A percentile compares a stretch with the other conserved stretches of the same genome.
Evolutionary conservation across 2,113 vertebrate genomes (phyloP).

Genomic region (Peromyscus californicus): DNA sequence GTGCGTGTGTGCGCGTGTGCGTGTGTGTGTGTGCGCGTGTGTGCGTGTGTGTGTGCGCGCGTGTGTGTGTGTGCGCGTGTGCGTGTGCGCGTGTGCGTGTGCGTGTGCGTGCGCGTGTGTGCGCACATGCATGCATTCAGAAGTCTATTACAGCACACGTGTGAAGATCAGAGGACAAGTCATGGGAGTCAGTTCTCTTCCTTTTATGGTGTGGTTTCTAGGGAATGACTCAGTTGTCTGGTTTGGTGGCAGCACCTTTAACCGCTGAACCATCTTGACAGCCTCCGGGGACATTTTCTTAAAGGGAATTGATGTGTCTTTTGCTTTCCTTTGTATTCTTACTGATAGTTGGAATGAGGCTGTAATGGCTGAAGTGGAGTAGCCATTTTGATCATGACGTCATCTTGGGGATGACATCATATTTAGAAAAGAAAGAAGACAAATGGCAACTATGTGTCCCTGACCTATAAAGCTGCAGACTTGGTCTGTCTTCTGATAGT

Average conservation of each 20-base stretch:
- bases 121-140: not conserved
- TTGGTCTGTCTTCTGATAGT: not conserved
- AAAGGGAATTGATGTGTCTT: not conserved
- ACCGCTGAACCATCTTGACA: not conserved
- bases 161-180: not conserved
- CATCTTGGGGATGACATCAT: not conserved
- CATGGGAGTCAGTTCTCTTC: not conserved
- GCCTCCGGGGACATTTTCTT: not conserved
- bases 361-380: slow-evolving; percentile 14
- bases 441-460: not conserved
- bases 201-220: not conserved
- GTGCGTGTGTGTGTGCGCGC: no score
- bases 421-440: slow-evolving; percentile 6
- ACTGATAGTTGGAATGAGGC: not conserved
- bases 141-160: no score
- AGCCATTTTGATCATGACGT: not conserved
- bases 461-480: not conserved
- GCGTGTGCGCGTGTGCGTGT: rapidly evolving
- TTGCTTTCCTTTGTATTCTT: not conserved
- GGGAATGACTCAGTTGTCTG: not conserved
- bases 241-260: not conserved
- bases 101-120: rapidly evolving
- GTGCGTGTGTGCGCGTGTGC: not conserved
- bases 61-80: not conserved
- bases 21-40: no score